A percentile compares a stretch with the other conserved stretches of the same genome.
Conservation (phyloP, 2,888 invertebrate species). For the Drosophila dives region DNA sequence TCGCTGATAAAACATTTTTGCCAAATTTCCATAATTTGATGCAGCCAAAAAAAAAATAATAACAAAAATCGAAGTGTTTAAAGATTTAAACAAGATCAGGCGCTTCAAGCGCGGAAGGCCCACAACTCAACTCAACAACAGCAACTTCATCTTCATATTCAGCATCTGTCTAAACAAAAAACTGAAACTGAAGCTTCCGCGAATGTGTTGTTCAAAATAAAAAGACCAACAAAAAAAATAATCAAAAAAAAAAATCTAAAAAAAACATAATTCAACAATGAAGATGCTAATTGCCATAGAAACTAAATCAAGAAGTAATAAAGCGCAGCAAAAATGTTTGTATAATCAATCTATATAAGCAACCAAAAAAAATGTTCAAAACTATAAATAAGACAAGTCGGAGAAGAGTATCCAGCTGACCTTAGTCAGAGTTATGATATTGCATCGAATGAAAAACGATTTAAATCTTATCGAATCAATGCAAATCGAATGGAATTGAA, state of each 20-base stretch:
- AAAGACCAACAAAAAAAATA: slow-evolving; percentile 7
- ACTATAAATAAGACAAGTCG: slow-evolving; percentile 49
- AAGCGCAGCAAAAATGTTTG: slow-evolving; percentile 44
- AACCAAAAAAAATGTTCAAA: slow-evolving; percentile 49
- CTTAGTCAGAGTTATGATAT: slow-evolving; percentile 64
- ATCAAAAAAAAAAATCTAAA: slow-evolving; percentile 22
- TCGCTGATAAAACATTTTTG: slow-evolving; percentile 43
- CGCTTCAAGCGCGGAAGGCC: slow-evolving; percentile 64
- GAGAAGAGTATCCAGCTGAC: slow-evolving; percentile 56
- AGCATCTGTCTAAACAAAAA: slow-evolving; percentile 23
- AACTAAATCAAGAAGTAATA: slow-evolving; percentile 51
- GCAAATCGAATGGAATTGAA: slow-evolving; percentile 26
- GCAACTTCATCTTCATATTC: slow-evolving; percentile 17
- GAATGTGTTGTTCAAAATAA: slow-evolving; percentile 48
- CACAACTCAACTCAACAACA: slow-evolving; percentile 25
- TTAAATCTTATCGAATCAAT: not conserved
- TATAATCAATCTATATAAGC: slow-evolving; percentile 73
- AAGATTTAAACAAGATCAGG: slow-evolving; percentile 72
- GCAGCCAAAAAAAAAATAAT: slow-evolving; percentile 26
- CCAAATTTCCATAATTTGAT: slow-evolving; percentile 67
- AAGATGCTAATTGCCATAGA: slow-evolving; percentile 71
- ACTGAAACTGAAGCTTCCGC: slow-evolving; percentile 66
- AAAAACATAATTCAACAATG: slow-evolving; percentile 54
- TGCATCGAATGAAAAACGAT: slow-evolving; percentile 45
- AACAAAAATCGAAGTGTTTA: slow-evolving; percentile 11